These are phyloP conservation scores for Mus caroli DNA, from an alignment of 2,797 vertebrate genomes.

Conservation along the genomic window DNA sequence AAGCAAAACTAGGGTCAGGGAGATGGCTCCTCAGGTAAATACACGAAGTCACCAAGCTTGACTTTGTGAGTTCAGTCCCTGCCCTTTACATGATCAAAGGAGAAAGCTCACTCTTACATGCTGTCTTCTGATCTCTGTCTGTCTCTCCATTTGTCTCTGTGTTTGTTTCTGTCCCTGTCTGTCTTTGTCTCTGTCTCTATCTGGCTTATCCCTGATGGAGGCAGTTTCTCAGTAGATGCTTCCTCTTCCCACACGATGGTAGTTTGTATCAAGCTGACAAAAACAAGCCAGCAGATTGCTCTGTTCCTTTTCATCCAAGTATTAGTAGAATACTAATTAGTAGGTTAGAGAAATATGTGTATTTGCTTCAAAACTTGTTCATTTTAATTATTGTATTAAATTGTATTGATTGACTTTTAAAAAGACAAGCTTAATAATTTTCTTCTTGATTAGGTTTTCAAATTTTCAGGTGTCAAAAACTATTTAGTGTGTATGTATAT, in stretches of 20 bases:
- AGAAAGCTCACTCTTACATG: background rate
- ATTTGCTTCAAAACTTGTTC: background rate
- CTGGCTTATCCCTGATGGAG: background rate
- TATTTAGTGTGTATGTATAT: background rate
- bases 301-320: constrained; percentile 23
- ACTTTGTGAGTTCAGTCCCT: background rate
- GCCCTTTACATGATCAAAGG: background rate
- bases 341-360: background rate
- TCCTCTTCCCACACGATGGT: too few species aligned
- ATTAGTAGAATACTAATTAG: background rate
- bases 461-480: background rate
- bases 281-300: background rate
- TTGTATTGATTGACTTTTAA: background rate
- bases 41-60: background rate
- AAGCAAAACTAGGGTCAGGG: background rate
- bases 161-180: background rate
- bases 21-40: background rate
- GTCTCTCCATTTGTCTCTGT: background rate
- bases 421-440: constrained; percentile 18
- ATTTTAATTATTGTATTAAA: background rate
- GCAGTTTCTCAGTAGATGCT: background rate
- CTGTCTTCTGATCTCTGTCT: background rate
- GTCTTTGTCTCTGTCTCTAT: background rate
- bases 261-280: background rate
- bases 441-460: constrained; percentile 57